Evolutionary conservation across 2,797 vertebrate genomes (phyloP), one percentile per base, ranked within the genome.

Genomic region (Gallinago solitaria): DNA sequence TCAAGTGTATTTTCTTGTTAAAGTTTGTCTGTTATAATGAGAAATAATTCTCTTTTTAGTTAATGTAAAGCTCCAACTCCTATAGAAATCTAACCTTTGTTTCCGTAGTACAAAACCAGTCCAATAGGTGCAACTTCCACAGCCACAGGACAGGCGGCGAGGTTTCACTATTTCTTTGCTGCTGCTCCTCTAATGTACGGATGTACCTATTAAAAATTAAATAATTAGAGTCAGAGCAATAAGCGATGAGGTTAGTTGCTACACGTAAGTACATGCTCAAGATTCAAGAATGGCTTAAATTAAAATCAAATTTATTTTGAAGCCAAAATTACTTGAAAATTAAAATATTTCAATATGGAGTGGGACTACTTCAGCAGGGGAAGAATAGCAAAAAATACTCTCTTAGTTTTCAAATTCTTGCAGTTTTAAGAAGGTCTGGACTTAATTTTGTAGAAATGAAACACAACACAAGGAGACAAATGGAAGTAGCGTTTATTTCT

Each of bases 401-500:
- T 7, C 33, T 39, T 18, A 30, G 12, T 79, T 90, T 87, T 73
- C 18, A 60, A 57, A 43, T 90, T 68, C 27, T 60, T 68, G 48
- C 21, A 19, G 50, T 63, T 91, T 64, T 70, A 33, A 30, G 30
- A 70, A 50, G 15, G 41, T 70, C 32, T 60, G 53, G 51, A 33
- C 93, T 75, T 70, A 32, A 82, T 74, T 80, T 87, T 41, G 60
- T 45, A 30, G 32, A 56, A 95, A 77, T 4, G 4, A 94, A 74
- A 84, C 32, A 76, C 54, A 89, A 95, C 68, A 48, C 92, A 89
- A 96, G 67, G 89, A 89, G 95, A 95, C 97, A 97, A 98, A 98
- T 94, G 97, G 96, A 98, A 98, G 96, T 96, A 89, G 90, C 87
- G 96, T 98, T 98, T 98, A 98, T 98, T 98, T 98, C 89, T 95